Base-by-base conservation (phyloP, 2,888 invertebrate species). In the Oithona nana region DNA sequence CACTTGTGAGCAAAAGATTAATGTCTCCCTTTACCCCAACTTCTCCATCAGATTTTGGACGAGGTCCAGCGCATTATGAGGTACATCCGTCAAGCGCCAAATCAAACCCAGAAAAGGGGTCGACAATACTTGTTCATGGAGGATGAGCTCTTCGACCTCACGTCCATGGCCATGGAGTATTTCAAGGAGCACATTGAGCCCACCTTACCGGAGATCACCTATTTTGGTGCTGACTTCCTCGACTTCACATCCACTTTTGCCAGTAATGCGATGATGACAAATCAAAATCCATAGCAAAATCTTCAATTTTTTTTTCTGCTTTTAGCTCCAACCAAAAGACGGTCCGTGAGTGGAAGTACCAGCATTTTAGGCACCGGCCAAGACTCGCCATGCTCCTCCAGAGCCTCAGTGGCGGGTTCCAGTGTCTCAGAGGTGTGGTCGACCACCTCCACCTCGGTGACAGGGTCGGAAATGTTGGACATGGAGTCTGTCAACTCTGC, bases 161-260 rank as follows among this genome's bases (percentile, higher is more conserved):
- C 90, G 49, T 89, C 90, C 49, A 93, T 93, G 93, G 93, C 93
- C 39, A 92, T 93, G 92, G 93, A 93, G 75, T 92, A 92, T 74
- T 93, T 93, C 74, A 90, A 90, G 73, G 92, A 93, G 73, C 83
- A 86, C 69, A 88, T 93, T 71, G 90, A 90, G 73, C 88, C 90
- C 6, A 83, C 83, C 67, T 77, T 89, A 70, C 89, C 89, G 48
- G 88, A 88, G 74, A 86, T 89, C 66, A 85, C 86, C 57, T 88
- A 86, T 72, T 88, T 88, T 73, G 84, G 84, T 68, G 82, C 86
- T 59, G 86, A 88, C 72, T 87, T 87, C 74, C 80, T 86, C 70
- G 85, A 86, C 71, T 81, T 84, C 67, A 80, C 83, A 63, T 80
- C 59, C 26, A 28, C 57, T 67, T 66, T 64, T 64, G 61, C 65